These are phyloP conservation scores for Cassiopea andromeda DNA, from an alignment of 30 jellyfish, hydroid and myxozoan genomes.

Conservation along the genomic window DNA sequence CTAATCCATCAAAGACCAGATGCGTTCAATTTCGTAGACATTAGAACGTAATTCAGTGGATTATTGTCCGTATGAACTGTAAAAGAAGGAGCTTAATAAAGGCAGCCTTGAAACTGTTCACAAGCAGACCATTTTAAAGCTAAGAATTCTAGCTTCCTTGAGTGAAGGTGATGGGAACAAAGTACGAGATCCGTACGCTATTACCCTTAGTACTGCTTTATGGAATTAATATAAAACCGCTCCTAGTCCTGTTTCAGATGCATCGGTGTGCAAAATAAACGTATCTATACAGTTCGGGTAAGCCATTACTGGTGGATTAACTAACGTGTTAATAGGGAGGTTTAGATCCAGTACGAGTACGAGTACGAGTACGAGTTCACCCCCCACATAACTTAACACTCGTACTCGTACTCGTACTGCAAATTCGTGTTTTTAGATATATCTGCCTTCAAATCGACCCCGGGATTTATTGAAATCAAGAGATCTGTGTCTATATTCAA, in stretches of 20 bases:
- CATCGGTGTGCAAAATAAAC: constrained; percentile 51
- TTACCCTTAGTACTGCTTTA: constrained; percentile 12
- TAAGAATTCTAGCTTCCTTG: constrained; percentile 48
- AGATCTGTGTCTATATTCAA: too few species aligned
- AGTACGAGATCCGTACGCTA: constrained; percentile 42
- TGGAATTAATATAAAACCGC: constrained; percentile 29
- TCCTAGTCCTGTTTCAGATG: constrained; percentile 40
- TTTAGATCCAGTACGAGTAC: neutral
- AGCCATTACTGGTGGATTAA: constrained; percentile 44
- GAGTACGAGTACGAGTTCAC: too few species aligned
- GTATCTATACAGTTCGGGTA: constrained; percentile 40
- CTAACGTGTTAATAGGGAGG: neutral
- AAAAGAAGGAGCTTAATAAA: constrained; percentile 31
- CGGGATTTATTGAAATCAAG: too few species aligned
- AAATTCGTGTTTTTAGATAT: too few species aligned
- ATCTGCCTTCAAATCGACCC: too few species aligned
- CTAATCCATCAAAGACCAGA: constrained; percentile 33
- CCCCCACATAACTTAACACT: too few species aligned
- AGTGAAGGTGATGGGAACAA: constrained; percentile 41
- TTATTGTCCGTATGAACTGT: constrained; percentile 19
- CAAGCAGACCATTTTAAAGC: constrained; percentile 40
- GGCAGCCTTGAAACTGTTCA: constrained; percentile 32
- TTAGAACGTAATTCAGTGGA: constrained; percentile 13
- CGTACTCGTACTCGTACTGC: too few species aligned
- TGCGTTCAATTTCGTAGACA: constrained; percentile 40